Conservation (phyloP, 2,888 invertebrate genomes). For the Aporophyla nigra region DNA sequence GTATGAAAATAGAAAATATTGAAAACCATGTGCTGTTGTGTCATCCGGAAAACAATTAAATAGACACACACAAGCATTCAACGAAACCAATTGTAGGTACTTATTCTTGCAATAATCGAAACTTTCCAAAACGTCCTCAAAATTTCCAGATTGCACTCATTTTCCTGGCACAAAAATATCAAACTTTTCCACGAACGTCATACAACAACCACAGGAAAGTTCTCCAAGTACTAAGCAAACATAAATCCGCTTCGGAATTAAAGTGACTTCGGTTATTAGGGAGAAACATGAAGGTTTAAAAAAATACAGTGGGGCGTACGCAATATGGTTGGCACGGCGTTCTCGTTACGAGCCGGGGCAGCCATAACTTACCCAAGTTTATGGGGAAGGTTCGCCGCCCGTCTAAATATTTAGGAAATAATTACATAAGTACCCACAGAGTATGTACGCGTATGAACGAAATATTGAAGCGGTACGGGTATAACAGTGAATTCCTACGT, state of each 20-base stretch:
- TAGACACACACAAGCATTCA: not conserved
- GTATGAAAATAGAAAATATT: not conserved
- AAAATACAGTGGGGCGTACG: conserved; percentile 67
- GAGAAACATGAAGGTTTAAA: conserved; percentile 69
- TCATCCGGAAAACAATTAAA: not conserved
- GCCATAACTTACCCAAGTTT: conserved; percentile 81
- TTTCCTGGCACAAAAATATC: not conserved
- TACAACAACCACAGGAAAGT: conserved; percentile 13
- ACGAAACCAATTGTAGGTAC: not conserved
- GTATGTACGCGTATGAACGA: conserved; percentile 60
- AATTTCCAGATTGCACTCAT: not conserved
- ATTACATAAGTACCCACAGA: conserved; percentile 77
- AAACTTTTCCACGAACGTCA: conserved; percentile 11
- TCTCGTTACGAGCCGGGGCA: conserved; percentile 73
- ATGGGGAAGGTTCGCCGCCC: conserved; percentile 75
- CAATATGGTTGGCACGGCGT: conserved; percentile 67
- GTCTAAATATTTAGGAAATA: conserved; percentile 84
- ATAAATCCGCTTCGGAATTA: conserved; percentile 64
- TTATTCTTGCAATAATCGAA: not conserved
- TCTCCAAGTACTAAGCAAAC: conserved; percentile 49
- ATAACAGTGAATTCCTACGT: conserved; percentile 54
- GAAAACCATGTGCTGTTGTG: not conserved
- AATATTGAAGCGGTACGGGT: conserved; percentile 62
- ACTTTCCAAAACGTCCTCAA: not conserved
- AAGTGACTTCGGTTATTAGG: conserved; percentile 66